A percentile compares a stretch with the other conserved stretches of the same genome.
phyloP scores from a whole-genome alignment of 2,888 invertebrate genomes.

The Alentia gelatinosa region DNA sequence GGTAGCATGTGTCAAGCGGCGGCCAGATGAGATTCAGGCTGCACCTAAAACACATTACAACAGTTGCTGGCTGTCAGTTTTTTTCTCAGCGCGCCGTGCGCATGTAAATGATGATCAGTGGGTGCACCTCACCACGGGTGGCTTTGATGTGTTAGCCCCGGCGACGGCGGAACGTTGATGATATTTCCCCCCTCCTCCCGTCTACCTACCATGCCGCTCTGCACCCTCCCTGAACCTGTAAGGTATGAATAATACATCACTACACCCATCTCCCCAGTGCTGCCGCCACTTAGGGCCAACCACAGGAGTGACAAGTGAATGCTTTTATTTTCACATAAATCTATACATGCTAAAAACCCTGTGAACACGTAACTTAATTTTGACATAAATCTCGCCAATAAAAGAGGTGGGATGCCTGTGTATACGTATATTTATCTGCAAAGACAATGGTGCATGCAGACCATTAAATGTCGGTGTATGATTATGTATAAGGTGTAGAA shows the following conservation, averaged over 20 bases:
- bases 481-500: neutral
- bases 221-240: neutral
- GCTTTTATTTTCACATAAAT: slow-evolving; percentile 47
- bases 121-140: neutral
- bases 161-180: neutral
- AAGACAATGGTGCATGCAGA: neutral
- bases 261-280: neutral
- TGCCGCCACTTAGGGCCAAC: slow-evolving; percentile 26
- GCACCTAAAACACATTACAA: slow-evolving; percentile 39
- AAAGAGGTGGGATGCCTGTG: neutral
- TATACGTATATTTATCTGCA: neutral
- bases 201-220: neutral
- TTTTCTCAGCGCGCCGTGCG: slow-evolving; percentile 24
- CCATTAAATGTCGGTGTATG: neutral
- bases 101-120: slow-evolving; percentile 36
- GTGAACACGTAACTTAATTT: slow-evolving; percentile 1
- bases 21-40: neutral
- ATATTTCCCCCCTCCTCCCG: neutral
- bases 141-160: slow-evolving; percentile 35
- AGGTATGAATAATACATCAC: slow-evolving; percentile 29
- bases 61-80: slow-evolving; percentile 32
- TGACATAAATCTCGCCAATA: slow-evolving; percentile 1
- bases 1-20: slow-evolving; percentile 24
- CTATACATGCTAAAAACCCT: slow-evolving; percentile 21
- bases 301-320: slow-evolving; percentile 5